phyloP scores from a whole-genome alignment of 2,797 vertebrate species.

The Rachycentron canadum region DNA sequence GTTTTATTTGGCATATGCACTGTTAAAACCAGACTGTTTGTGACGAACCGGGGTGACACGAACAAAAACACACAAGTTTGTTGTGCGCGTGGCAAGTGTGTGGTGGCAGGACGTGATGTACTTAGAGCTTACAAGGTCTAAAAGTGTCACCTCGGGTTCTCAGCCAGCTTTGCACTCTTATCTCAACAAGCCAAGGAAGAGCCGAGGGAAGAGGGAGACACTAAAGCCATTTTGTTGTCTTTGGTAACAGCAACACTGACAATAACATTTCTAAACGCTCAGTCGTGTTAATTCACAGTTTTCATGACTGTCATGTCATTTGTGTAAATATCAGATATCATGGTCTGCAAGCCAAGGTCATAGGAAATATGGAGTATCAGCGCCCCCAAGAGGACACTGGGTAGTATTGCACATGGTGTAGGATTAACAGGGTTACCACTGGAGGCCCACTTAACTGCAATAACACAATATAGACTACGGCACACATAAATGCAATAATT shows the following conservation, averaged over 20 bases:
- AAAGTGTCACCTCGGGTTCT: conserved; percentile 77
- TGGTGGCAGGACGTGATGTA: conserved; percentile 44
- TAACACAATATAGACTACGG: conserved; percentile 65
- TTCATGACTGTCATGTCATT: conserved; percentile 49
- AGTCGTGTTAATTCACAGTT: conserved; percentile 42
- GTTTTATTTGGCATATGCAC: conserved; percentile 83
- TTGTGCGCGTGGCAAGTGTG: conserved; percentile 1
- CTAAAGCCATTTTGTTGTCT: conserved; percentile 79
- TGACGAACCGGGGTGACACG: conserved; percentile 63
- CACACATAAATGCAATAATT: conserved; percentile 81
- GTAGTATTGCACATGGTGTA: conserved; percentile 56
- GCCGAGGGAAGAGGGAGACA: conserved; percentile 60
- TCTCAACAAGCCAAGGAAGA: conserved; percentile 81
- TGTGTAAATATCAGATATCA: conserved; percentile 55
- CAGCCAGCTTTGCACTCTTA: conserved; percentile 85
- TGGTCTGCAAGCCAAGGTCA: conserved; percentile 73
- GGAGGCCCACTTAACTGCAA: conserved; percentile 68
- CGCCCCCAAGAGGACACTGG: conserved; percentile 69
- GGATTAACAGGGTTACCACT: conserved; percentile 63
- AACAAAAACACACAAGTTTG: conserved; percentile 21
- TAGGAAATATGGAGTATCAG: conserved; percentile 55
- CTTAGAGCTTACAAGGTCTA: conserved; percentile 74
- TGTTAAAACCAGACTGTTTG: conserved; percentile 86
- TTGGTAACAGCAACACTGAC: conserved; percentile 58
- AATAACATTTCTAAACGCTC: conserved; percentile 40